Evolutionary conservation across 2,888 invertebrate species (phyloP), one percentile per base, ranked within the genome.

Genomic region (Pristionchus mayeri): DNA sequence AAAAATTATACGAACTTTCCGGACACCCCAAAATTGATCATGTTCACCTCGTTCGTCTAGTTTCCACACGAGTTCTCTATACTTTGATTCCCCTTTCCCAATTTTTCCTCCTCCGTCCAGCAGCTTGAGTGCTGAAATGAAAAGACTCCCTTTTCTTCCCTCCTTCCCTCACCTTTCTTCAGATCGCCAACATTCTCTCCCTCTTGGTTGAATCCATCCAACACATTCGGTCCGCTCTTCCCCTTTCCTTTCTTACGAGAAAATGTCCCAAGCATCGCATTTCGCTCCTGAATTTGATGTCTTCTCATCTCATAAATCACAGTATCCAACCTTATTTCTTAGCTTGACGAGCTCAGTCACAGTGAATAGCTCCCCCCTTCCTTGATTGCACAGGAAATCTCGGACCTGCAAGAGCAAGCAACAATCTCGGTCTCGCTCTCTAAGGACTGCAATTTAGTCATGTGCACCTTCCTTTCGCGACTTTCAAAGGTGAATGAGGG

Each of bases 281-380:
- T 91, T 63, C 97, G 94, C 90, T 97, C 97, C 87, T 87, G 37
- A n/a, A 40, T 57, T 34, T 3, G 37, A 11, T n/a, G n/a, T 40
- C 24, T 21, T 4, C 16, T 54, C n/a, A 21, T 16, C 21, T 9
- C 4, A 21, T 9, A 54, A 18, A 30, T n/a, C 50, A 16, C 13
- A n/a, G 9, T 21, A 27, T 3, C 44, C 30, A 21, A 87, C 88
- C 86, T 91, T 90, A 84, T 91, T 91, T 88, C 98, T 94, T 84
- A 96, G 94, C 84, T 97, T 94, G 3, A 98, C 97, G 84, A 98
- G 94, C 92, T 97, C 96, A 0, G 96, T 95, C 89, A 98, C 95
- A 0, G 97, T 96, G 90, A 98, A 96, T 93, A 96, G 96, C 85
- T 96, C 95, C 4, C 54, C 54, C 54, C 21, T 54, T 9, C 54